phyloP scores from a whole-genome alignment of 2,113 vertebrate genomes.

The Dipodomys merriami region DNA sequence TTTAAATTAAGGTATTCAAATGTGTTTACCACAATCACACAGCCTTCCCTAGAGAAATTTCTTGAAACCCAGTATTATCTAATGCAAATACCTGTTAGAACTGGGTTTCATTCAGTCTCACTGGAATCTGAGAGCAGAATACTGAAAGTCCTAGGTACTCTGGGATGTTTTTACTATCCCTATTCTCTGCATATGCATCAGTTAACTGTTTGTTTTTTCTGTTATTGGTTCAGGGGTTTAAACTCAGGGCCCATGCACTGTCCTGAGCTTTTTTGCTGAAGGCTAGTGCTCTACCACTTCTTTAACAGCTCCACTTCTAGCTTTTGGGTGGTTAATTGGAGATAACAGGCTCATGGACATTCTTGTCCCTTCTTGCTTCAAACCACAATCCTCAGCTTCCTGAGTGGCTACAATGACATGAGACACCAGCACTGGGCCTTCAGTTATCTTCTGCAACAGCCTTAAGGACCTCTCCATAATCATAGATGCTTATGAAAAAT shows the following conservation, averaged over 20 bases:
- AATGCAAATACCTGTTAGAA: neutral
- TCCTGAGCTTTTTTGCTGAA: too few species aligned
- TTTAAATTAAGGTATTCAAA: neutral
- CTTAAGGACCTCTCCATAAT: neutral
- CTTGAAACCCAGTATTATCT: neutral
- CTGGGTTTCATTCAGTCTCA: neutral
- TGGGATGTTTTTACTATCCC: neutral
- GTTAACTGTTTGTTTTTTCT: neutral
- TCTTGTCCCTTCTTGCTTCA: too few species aligned
- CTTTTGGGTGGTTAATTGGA: too few species aligned
- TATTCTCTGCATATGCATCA: neutral
- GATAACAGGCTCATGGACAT: too few species aligned
- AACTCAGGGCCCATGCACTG: too few species aligned
- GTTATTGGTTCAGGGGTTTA: too few species aligned
- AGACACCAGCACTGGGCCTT: too few species aligned
- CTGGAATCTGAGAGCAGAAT: neutral
- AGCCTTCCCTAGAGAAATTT: neutral
- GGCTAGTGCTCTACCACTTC: too few species aligned
- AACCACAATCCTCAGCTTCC: too few species aligned
- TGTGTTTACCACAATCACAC: neutral
- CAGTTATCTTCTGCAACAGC: neutral
- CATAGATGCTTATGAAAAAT: neutral
- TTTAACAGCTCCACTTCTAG: too few species aligned
- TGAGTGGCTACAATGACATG: too few species aligned
- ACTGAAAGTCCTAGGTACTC: neutral